Evolutionary conservation across 2,113 vertebrate species (phyloP).

Genomic region (Coptodon bakossiorum): DNA sequence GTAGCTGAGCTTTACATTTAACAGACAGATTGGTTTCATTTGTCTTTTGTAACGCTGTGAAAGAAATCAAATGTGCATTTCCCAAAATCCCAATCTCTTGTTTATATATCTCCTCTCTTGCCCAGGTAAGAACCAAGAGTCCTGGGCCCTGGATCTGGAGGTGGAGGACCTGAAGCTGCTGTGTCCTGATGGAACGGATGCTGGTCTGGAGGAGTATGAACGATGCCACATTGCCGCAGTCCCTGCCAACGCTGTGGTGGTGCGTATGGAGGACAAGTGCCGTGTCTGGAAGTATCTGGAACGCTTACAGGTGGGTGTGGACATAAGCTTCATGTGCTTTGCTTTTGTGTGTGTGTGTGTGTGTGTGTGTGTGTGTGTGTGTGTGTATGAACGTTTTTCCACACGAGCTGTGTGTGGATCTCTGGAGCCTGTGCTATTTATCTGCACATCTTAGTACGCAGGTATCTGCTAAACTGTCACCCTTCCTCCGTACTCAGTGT

Average conservation of each 20-base stretch:
- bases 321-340: neutral
- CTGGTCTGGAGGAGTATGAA: constrained; percentile 46
- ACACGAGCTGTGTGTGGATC: neutral
- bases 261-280: constrained; percentile 73
- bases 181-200: constrained; percentile 72
- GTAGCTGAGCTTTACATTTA: neutral
- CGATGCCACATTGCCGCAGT: constrained; percentile 74
- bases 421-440: constrained; percentile 12
- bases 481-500: constrained; percentile 14
- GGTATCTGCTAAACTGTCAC: constrained; percentile 11
- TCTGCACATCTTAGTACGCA: neutral
- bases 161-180: constrained; percentile 76
- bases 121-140: constrained; percentile 75
- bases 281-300: constrained; percentile 77
- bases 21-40: neutral
- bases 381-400: neutral
- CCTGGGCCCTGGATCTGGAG: constrained; percentile 77
- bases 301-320: constrained; percentile 68
- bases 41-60: neutral
- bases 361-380: neutral
- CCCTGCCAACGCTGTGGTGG: constrained; percentile 72
- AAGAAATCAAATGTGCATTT: neutral
- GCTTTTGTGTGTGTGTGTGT: no score
- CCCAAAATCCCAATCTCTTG: neutral
- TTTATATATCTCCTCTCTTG: neutral